Evolutionary conservation across 2,113 vertebrate genomes (phyloP).

Genomic region (Strigops habroptila): DNA sequence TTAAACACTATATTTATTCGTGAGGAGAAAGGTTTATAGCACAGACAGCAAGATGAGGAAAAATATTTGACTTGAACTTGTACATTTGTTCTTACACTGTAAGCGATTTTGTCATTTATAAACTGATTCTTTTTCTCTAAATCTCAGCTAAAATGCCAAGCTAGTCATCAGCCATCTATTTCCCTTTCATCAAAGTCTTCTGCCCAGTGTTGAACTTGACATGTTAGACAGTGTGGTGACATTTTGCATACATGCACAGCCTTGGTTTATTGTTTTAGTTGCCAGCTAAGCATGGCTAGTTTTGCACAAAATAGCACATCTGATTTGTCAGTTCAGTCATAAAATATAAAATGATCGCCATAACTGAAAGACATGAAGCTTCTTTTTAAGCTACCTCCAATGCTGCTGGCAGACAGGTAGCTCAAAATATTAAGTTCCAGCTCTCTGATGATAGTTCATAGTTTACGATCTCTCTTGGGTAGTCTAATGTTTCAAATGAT

Average conservation of each 20-base stretch:
- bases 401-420: background rate
- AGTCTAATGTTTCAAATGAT: background rate
- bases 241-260: background rate
- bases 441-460: background rate
- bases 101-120: slow-evolving; percentile 40
- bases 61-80: background rate
- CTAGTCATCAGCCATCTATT: slow-evolving; percentile 29
- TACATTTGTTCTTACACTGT: background rate
- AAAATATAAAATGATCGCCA: background rate
- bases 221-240: slow-evolving; percentile 2
- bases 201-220: background rate
- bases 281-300: background rate
- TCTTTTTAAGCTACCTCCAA: background rate
- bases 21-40: background rate
- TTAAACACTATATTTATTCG: background rate
- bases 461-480: background rate
- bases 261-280: slow-evolving; percentile 13
- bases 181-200: slow-evolving; percentile 20
- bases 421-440: background rate
- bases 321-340: background rate
- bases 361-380: background rate
- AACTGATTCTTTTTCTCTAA: slow-evolving; percentile 28
- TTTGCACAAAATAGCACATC: background rate
- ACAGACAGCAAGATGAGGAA: background rate
- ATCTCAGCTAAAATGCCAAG: slow-evolving; percentile 46